Percentiles rank a stretch among this genome's conserved stretches.
Evolutionary conservation across 2,797 vertebrate species (phyloP).

Genomic region (Gallinago nigripennis): DNA sequence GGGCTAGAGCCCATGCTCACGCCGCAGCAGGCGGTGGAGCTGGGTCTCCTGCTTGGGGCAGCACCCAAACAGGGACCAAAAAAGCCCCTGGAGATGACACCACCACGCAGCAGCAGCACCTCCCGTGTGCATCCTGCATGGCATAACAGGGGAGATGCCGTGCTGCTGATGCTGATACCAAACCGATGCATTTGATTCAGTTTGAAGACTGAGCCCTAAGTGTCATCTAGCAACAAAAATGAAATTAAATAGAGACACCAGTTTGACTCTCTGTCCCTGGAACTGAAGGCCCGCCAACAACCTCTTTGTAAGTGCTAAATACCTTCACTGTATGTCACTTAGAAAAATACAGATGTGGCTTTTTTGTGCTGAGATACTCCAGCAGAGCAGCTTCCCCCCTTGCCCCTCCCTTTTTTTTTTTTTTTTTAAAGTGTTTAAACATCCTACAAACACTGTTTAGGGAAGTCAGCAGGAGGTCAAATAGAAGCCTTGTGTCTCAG

Average conservation of each 20-base stretch:
- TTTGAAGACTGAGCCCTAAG: background rate
- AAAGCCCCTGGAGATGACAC: background rate
- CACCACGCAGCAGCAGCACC: background rate
- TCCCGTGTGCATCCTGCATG: accelerated
- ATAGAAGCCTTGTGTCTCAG: slow-evolving; percentile 57
- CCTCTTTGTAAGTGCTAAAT: slow-evolving; percentile 4
- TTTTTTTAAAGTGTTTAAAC: slow-evolving; percentile 21
- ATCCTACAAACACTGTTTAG: slow-evolving; percentile 56
- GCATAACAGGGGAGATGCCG: accelerated
- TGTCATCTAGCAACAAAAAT: background rate
- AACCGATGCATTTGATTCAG: accelerated
- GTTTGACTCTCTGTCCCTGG: background rate
- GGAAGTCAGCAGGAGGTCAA: slow-evolving; percentile 62
- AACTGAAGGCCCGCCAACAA: background rate
- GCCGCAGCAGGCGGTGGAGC: accelerated
- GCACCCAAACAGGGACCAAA: background rate
- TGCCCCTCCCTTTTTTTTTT: background rate
- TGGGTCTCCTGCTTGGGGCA: background rate
- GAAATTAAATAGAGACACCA: background rate
- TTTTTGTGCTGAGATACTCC: background rate
- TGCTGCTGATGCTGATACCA: background rate
- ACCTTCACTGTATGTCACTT: slow-evolving; percentile 26
- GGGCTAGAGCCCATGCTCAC: background rate
- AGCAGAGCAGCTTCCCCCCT: background rate
- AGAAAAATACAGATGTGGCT: slow-evolving; percentile 16